A percentile compares a stretch with the other conserved stretches of the same genome.
phyloP scores from a whole-genome alignment of 2,797 vertebrate genomes.

The Ambastaia sidthimunki region DNA sequence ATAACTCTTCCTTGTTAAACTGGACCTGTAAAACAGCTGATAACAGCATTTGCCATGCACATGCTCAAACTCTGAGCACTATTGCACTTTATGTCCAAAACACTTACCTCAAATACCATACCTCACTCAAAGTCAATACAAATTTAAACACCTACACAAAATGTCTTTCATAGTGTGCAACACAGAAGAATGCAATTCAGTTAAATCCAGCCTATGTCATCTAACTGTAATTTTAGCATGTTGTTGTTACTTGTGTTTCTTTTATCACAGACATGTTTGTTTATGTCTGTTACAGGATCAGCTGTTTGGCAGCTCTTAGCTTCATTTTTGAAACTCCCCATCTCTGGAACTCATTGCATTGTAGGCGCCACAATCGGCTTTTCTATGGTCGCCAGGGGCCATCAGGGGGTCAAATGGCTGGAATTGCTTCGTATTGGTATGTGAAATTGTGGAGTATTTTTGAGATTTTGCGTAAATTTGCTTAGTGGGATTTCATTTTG shows the following conservation, averaged over 20 bases:
- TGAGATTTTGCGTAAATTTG: neutral
- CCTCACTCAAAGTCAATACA: neutral
- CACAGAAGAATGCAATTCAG: too few relatives aligned
- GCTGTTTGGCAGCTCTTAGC: conserved; percentile 94
- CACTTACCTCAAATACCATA: neutral
- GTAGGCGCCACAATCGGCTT: conserved; percentile 97
- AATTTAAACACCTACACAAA: neutral
- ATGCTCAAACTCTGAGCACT: neutral
- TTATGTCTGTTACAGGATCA: conserved; percentile 79
- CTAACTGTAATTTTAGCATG: conserved; percentile 5
- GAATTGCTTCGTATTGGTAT: conserved; percentile 92
- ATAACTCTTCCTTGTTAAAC: too few relatives aligned
- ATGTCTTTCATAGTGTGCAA: neutral
- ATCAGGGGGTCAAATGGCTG: conserved; percentile 90
- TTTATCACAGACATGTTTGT: neutral
- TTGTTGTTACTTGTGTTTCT: conserved; percentile 18
- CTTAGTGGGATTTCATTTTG: neutral
- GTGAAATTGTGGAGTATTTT: conserved; percentile 19
- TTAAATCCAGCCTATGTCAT: conserved; percentile 8
- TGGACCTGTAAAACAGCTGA: neutral
- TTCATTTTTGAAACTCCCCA: conserved; percentile 94
- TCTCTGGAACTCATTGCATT: conserved; percentile 97
- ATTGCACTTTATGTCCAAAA: neutral
- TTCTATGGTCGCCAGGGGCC: conserved; percentile 89
- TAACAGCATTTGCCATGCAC: neutral